These are phyloP conservation scores for Leptodactylus fallax DNA, from an alignment of 2,797 vertebrate species.

Conservation along the genomic window DNA sequence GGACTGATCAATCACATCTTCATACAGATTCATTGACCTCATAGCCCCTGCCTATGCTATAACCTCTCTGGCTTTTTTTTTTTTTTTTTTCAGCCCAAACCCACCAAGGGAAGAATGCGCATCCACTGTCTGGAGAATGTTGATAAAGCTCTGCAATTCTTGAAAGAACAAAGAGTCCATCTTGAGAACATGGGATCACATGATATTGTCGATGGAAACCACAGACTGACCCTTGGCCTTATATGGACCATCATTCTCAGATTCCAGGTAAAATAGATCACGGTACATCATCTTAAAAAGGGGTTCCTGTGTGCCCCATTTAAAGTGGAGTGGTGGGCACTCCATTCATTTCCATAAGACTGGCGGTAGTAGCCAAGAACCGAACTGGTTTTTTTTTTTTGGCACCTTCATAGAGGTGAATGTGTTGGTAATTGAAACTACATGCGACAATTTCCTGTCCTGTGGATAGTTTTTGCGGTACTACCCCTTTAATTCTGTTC, in stretches of 20 bases:
- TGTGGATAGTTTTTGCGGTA: no score
- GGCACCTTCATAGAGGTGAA: no score
- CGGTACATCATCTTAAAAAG: no score
- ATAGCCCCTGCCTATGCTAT: background rate
- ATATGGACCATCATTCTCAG: constrained; percentile 99
- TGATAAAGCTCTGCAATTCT: constrained; percentile 91
- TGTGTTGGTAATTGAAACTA: no score
- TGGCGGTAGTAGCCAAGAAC: no score
- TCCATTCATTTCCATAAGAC: no score
- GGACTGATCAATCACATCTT: background rate
- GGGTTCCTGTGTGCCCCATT: no score
- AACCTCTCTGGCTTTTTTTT: background rate
- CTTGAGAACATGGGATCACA: constrained; percentile 99
- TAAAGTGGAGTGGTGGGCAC: no score
- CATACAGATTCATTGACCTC: background rate
- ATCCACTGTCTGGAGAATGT: constrained; percentile 88
- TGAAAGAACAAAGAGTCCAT: constrained; percentile 96
- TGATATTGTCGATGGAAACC: constrained; percentile 97
- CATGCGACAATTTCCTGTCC: no score
- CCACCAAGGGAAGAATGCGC: constrained; percentile 90
- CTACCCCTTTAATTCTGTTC: no score
- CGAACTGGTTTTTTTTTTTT: no score
- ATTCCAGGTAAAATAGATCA: constrained; percentile 80
- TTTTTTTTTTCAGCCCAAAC: constrained; percentile 77
- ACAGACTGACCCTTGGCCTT: constrained; percentile 93